Evolutionary conservation across 1,140 invertebrate species (phyloP), one percentile per base, ranked within the genome.

Genomic region (Drosophila insularis): DNA sequence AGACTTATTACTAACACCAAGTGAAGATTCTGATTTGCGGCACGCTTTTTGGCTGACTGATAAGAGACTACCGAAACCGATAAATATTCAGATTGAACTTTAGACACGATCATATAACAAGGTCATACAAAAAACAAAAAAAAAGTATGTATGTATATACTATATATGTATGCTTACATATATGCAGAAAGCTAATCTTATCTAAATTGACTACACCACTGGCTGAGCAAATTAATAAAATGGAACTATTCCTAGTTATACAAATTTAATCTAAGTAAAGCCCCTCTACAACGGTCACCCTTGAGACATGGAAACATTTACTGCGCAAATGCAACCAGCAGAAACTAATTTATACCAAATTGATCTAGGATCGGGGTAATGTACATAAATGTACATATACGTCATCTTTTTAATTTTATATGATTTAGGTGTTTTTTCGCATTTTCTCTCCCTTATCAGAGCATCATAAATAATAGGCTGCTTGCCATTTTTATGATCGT

Each of bases 331-430:
- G 55, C 23, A 69, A 54, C 81, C 50, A 60, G 67, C 54, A 6
- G 14, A 58, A 85, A 71, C 81, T 85, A 80, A 85, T 71, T 69
- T 2, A 59, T 74, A 74, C 81, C 78, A 81, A 68, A 62, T 72
- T 46, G 27, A 69, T 74, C 74, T 63, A 69, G 61, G 60, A 50
- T 8, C 21, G 37, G 43, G 5, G 11, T 17, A 39, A 27, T 27
- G n/a, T 14, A 23, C 19, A 8, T 23, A 58, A 39, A 27, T 27
- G n/a, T 14, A 23, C 19, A 8, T 23, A 58, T 58, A 50, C 61
- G 43, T 82, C 61, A 78, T 60, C 54, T 70, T 58, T 39, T 50
- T 63, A 59, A n/a, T 40, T 27, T 61, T 40, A 54, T 65, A 27
- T 10, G 0, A 2, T 23, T 27, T 27, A 27, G 5, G 23, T 27